Evolutionary conservation across 2,888 invertebrate species (phyloP).

Genomic region (Marasmarcha lunaedactyla): DNA sequence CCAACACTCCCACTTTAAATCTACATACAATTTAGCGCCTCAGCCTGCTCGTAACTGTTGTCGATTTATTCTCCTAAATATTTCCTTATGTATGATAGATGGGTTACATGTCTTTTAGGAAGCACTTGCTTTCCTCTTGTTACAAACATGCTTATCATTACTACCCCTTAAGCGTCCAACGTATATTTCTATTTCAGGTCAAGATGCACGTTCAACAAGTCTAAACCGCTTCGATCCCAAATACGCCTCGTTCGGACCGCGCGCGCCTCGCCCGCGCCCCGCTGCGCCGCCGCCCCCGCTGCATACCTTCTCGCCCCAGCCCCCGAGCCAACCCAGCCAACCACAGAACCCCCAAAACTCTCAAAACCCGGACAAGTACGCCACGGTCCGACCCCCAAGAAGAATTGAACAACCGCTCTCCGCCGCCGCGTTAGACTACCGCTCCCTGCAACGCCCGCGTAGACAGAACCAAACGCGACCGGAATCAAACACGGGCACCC

Average conservation of each 20-base stretch:
- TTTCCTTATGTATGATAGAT: no score
- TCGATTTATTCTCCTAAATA: no score
- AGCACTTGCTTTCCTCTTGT: no score
- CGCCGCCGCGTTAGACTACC: slow-evolving; percentile 67
- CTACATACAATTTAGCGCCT: no score
- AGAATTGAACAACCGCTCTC: slow-evolving; percentile 61
- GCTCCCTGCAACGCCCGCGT: slow-evolving; percentile 69
- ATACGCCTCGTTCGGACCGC: slow-evolving; percentile 67
- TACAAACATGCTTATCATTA: no score
- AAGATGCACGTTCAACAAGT: slow-evolving; percentile 46
- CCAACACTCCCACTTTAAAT: no score
- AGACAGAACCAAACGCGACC: slow-evolving; percentile 35
- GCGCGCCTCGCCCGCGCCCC: slow-evolving; percentile 55
- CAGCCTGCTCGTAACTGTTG: no score
- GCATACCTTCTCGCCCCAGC: slow-evolving; percentile 35
- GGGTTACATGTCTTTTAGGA: no score
- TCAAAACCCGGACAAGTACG: slow-evolving; percentile 37
- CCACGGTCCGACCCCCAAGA: slow-evolving; percentile 49
- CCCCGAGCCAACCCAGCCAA: slow-evolving; percentile 18
- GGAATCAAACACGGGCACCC: slow-evolving; percentile 16
- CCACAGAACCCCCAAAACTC: slow-evolving; percentile 31
- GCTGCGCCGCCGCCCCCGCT: slow-evolving; percentile 42
- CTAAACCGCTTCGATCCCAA: slow-evolving; percentile 73
- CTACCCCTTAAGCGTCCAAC: no score
- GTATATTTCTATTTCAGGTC: not conserved